Percentiles rank a stretch among this genome's conserved stretches.
These are phyloP conservation scores for Cygnus olor DNA, from an alignment of 2,797 vertebrate genomes.

Conservation along the genomic window DNA sequence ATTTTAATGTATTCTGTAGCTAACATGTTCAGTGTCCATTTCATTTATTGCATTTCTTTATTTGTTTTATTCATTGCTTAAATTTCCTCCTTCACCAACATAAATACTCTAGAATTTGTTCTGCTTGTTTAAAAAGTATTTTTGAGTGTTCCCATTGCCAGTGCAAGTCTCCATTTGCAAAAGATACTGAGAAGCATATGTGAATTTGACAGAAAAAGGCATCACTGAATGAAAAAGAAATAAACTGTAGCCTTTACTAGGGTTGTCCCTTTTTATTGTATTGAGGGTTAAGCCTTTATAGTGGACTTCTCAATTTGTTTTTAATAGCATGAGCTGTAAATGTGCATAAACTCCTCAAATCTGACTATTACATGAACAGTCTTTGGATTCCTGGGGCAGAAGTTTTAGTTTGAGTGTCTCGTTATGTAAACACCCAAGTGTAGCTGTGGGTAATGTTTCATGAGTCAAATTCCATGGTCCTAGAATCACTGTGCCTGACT, in stretches of 20 bases:
- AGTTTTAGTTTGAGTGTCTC: not conserved
- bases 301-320: not conserved
- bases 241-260: not conserved
- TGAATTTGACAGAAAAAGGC: not conserved
- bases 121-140: not conserved
- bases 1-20: not conserved
- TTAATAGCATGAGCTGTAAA: not conserved
- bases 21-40: not conserved
- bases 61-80: not conserved
- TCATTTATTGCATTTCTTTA: not conserved
- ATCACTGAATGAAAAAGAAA: not conserved
- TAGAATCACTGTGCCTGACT: not conserved
- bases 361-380: not conserved
- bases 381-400: not conserved
- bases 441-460: not conserved
- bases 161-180: not conserved
- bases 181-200: not conserved
- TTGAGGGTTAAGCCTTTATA: not conserved
- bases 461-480: not conserved
- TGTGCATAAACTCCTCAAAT: not conserved
- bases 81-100: slow-evolving; percentile 21
- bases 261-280: not conserved
- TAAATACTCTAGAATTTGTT: not conserved
- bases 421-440: not conserved
- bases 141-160: not conserved